Evolutionary conservation across 2,888 invertebrate genomes (phyloP).

Genomic region (Tuta absoluta): DNA sequence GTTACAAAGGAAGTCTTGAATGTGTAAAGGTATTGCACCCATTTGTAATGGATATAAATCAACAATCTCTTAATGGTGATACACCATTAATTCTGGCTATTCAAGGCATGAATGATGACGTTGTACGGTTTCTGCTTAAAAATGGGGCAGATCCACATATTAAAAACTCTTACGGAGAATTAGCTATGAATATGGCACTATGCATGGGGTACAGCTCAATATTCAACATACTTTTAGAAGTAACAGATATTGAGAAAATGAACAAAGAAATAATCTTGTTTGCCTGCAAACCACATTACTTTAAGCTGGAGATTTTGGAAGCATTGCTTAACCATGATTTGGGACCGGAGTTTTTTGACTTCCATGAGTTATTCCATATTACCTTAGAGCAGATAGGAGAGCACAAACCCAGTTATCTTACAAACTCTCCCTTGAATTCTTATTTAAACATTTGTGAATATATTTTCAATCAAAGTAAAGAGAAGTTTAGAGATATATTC

Average conservation of each 20-base stretch:
- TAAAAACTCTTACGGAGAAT: conserved; percentile 55
- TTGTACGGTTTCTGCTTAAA: conserved; percentile 61
- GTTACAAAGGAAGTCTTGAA: conserved; percentile 61
- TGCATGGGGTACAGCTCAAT: conserved; percentile 53
- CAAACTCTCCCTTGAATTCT: conserved; percentile 66
- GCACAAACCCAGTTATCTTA: conserved; percentile 51
- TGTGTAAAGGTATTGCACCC: conserved; percentile 57
- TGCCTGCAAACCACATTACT: conserved; percentile 71
- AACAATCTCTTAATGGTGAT: conserved; percentile 56
- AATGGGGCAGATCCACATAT: conserved; percentile 67
- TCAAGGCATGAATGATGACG: conserved; percentile 54
- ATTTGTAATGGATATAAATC: conserved; percentile 65
- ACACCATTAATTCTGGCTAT: conserved; percentile 65
- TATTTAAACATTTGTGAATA: conserved; percentile 71
- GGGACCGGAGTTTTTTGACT: conserved; percentile 68
- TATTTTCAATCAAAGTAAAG: conserved; percentile 59
- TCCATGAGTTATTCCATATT: conserved; percentile 55
- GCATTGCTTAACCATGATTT: conserved; percentile 63
- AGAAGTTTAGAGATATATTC: conserved; percentile 65
- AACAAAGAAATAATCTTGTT: conserved; percentile 59
- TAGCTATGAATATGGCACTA: conserved; percentile 65
- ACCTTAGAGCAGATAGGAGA: conserved; percentile 54
- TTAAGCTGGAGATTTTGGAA: conserved; percentile 66
- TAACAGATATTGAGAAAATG: conserved; percentile 55
- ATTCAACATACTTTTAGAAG: conserved; percentile 58